Evolutionary conservation across 2,797 vertebrate species (phyloP).

Genomic region (Anas bernieri): DNA sequence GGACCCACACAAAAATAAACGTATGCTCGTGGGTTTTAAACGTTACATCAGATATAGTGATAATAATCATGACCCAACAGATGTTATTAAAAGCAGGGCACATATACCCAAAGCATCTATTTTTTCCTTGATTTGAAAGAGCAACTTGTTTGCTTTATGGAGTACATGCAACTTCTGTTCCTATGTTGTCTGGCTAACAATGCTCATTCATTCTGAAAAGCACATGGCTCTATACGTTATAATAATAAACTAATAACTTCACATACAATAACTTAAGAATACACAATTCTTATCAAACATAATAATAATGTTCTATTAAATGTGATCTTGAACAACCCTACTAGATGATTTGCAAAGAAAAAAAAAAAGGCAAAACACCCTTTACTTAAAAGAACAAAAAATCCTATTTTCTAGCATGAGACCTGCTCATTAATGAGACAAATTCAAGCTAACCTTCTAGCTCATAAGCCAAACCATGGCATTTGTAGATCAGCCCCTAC

Average conservation of each 20-base stretch:
- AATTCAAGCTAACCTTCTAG: neutral
- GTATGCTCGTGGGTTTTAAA: neutral
- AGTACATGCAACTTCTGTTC: neutral
- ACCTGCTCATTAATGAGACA: neutral
- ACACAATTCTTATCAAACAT: neutral
- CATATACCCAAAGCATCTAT: neutral
- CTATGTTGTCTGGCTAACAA: neutral
- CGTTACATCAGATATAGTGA: neutral
- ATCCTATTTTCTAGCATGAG: neutral
- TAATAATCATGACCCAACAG: neutral
- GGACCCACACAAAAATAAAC: neutral
- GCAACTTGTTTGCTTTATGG: neutral
- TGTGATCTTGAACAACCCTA: neutral
- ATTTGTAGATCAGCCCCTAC: neutral
- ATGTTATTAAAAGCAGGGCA: neutral
- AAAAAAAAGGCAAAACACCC: accelerated
- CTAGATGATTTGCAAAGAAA: neutral
- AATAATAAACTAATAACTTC: neutral
- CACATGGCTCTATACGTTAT: neutral
- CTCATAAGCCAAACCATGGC: neutral
- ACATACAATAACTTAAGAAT: neutral
- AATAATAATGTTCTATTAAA: neutral
- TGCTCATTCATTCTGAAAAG: neutral
- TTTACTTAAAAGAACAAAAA: neutral
- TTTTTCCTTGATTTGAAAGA: neutral